These are phyloP conservation scores for Sula dactylatra DNA, from an alignment of 2,113 vertebrate genomes.

Conservation along the genomic window DNA sequence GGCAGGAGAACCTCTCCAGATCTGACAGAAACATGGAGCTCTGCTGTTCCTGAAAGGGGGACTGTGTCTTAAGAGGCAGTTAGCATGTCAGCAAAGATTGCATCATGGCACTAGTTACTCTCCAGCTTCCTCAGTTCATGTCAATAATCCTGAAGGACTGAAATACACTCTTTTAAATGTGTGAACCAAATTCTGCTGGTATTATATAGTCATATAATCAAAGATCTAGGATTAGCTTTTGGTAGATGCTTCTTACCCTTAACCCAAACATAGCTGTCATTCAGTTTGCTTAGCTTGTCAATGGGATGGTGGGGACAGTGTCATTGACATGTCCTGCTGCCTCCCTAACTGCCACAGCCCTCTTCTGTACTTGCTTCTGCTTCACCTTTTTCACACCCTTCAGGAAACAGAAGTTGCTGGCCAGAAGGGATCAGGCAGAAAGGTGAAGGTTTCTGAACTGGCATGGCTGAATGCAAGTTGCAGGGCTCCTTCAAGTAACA, in stretches of 20 bases:
- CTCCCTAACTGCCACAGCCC: neutral
- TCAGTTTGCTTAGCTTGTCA: neutral
- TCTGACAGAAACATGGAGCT: neutral
- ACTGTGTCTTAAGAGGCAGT: neutral
- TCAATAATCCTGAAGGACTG: neutral
- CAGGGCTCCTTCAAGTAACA: neutral
- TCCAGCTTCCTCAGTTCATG: neutral
- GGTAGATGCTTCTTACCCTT: neutral
- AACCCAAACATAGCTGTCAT: neutral
- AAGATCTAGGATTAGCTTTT: neutral
- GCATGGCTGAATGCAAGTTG: neutral
- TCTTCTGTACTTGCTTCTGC: neutral
- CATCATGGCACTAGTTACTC: neutral
- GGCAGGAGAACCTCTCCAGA: neutral
- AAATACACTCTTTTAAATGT: neutral
- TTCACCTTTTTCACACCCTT: neutral
- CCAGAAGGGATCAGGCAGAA: neutral
- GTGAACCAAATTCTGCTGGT: neutral
- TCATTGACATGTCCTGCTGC: neutral
- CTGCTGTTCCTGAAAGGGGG: neutral
- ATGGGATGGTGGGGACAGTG: neutral
- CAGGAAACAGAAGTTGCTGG: neutral
- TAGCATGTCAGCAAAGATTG: neutral
- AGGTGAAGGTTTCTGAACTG: neutral
- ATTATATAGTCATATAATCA: neutral